A percentile compares a stretch with the other conserved stretches of the same genome.
Evolutionary conservation across 2,797 vertebrate species (phyloP).

Genomic region (Lithobates pipiens): DNA sequence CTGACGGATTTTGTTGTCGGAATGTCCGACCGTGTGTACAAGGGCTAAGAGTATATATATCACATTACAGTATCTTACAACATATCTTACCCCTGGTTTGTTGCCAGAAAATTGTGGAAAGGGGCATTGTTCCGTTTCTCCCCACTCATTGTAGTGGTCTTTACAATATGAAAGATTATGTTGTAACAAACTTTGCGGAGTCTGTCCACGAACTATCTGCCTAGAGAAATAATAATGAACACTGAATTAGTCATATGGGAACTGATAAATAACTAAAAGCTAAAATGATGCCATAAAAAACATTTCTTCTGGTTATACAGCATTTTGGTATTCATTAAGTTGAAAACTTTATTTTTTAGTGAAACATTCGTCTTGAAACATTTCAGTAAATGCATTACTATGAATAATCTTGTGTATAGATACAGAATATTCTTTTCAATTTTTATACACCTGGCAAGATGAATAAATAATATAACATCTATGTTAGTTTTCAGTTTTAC

Average conservation of each 20-base stretch:
- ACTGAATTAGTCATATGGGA: background rate
- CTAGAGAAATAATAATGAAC: constrained; percentile 65
- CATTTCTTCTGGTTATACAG: background rate
- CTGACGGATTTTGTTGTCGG: no score
- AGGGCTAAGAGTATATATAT: no score
- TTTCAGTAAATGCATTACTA: no score
- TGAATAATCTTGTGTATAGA: no score
- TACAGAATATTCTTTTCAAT: no score
- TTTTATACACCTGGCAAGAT: no score
- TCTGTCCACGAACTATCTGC: constrained; percentile 79
- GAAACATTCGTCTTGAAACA: no score
- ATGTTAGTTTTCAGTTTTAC: no score
- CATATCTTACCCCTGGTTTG: constrained; percentile 77
- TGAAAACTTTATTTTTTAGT: no score
- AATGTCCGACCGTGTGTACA: no score
- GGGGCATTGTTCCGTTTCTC: constrained; percentile 69
- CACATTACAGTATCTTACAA: background rate
- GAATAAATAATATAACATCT: no score
- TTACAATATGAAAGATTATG: constrained; percentile 80
- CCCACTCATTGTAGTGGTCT: constrained; percentile 77
- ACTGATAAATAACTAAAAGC: background rate
- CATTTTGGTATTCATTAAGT: background rate
- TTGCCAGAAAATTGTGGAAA: constrained; percentile 80
- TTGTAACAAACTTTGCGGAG: constrained; percentile 72
- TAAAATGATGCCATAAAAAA: background rate